Base-by-base conservation (phyloP, 2,797 vertebrate species). In the Hoplostethus mediterraneus region DNA sequence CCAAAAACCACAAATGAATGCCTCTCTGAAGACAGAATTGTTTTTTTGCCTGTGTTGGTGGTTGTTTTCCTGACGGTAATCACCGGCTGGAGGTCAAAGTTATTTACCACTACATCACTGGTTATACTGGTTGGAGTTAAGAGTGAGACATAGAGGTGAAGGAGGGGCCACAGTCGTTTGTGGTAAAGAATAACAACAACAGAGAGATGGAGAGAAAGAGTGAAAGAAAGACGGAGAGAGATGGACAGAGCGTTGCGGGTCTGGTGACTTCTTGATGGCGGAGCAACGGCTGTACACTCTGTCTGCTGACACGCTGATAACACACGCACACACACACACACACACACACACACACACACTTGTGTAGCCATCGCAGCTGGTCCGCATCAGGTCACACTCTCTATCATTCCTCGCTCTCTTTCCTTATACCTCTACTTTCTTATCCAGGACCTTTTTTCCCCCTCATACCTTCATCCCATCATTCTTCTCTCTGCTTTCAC, bases 171-270 rank as follows among this genome's bases (percentile, higher is more conserved):
- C 3, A 33, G 33, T 33, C 4, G 3, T 38, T 51, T 31, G 21
- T 48, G 71, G 47, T 44, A 57, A 73, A 73, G 61, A 66, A 52
- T 14, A 21, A 21, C 21, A 21, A 21, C 21, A 21, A 21, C 21
- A 21, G 51, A 58, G 49, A 40, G 64, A 71, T 55, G 59, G 51
- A 70, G 45, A 54, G 14, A 63, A 12, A 51, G 59, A 30, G 17
- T 10, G 44, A 56, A 63, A 63, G 51, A 70, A 40, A 54, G 14
- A 59, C 11, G 51, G 51, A 77, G 79, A 67, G 74, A 77, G 10
- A 16, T 33, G 63, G 81, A 81, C 73, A 80, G 63, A 55, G 36
- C 45, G 70, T 71, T 71, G 48, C 14, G 5, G n/a, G 66, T 49
- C 55, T 56, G 64, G 33, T 30, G 71, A 57, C 68, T 63, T 40